Evolutionary conservation across 2,797 vertebrate genomes (phyloP).

Genomic region (Anableps anableps): DNA sequence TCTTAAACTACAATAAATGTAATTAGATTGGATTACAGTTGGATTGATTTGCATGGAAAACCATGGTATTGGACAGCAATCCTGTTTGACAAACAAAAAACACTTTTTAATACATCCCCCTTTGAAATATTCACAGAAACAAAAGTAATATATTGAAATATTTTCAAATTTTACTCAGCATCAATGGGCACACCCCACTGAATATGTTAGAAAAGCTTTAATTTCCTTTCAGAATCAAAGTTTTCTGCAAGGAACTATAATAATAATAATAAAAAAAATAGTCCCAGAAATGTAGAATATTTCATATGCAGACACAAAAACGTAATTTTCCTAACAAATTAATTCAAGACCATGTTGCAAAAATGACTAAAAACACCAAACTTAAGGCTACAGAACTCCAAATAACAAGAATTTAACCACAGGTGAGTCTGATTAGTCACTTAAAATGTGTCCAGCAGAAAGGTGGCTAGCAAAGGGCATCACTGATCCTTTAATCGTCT

Average conservation of each 20-base stretch:
- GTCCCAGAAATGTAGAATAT: background rate
- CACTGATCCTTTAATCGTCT: too few species aligned
- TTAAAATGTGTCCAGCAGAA: too few species aligned
- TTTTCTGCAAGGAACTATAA: background rate
- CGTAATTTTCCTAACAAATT: too few species aligned
- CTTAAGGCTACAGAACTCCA: too few species aligned
- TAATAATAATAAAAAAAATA: too few species aligned
- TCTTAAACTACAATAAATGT: background rate
- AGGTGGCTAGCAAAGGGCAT: too few species aligned
- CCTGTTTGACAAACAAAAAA: background rate
- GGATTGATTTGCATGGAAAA: background rate
- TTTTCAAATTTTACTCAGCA: background rate
- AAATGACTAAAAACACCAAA: too few species aligned
- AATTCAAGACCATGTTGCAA: too few species aligned
- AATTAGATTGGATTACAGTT: background rate
- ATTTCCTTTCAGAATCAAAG: background rate
- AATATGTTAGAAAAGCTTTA: background rate
- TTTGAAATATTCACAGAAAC: background rate
- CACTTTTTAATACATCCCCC: background rate
- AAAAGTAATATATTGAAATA: background rate
- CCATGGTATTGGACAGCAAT: background rate
- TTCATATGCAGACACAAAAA: background rate
- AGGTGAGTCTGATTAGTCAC: too few species aligned
- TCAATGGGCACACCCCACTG: background rate
- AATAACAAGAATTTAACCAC: too few species aligned